Evolutionary conservation across 2,888 invertebrate genomes (phyloP).

Genomic region (Ectemnius lituratus): DNA sequence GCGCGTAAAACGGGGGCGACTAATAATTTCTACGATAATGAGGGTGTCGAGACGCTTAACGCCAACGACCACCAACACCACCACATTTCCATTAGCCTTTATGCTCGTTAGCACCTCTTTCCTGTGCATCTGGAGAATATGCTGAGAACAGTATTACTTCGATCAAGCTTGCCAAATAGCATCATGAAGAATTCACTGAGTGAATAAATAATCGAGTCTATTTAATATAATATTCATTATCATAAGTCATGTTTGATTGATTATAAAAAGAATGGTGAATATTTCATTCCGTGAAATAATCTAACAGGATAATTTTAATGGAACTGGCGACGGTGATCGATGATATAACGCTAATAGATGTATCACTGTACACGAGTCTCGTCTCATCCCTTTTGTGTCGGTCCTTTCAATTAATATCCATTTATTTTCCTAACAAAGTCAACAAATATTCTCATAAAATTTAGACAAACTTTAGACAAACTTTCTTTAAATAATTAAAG

Average conservation of each 20-base stretch:
- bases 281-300: neutral
- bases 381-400: neutral
- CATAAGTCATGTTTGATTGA: neutral
- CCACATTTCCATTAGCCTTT: too few relatives aligned
- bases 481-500: too few relatives aligned
- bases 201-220: too few relatives aligned
- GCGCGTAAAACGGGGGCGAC: neutral
- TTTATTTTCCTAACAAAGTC: neutral
- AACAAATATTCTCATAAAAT: too few relatives aligned
- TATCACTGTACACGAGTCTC: neutral
- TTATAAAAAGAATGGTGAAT: neutral
- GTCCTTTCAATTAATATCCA: neutral
- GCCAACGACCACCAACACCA: neutral
- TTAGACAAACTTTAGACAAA: too few relatives aligned
- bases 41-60: neutral
- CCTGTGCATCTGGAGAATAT: too few relatives aligned
- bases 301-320: neutral
- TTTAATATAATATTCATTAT: neutral
- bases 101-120: too few relatives aligned
- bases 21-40: constrained; percentile 7
- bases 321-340: neutral
- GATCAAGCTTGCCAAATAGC: too few relatives aligned
- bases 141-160: too few relatives aligned
- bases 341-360: neutral
- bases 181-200: too few relatives aligned